Conservation (phyloP, 2,888 invertebrate species). For the Eubasilissa splendida region DNA sequence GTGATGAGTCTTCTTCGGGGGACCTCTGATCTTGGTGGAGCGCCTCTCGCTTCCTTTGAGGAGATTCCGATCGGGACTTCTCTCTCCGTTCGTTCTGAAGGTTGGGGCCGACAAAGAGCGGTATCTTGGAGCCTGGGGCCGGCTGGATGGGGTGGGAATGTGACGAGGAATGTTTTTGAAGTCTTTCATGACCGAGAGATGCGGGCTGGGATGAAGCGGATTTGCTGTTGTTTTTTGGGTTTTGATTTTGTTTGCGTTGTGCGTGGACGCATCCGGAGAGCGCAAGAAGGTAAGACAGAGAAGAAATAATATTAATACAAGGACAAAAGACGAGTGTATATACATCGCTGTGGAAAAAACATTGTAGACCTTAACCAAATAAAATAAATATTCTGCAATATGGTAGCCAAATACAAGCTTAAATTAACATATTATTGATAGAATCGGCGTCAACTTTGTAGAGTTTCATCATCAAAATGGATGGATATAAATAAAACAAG, state of each 20-base stretch:
- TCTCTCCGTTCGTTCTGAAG: conserved; percentile 68
- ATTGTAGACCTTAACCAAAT: conserved; percentile 1
- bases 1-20: conserved; percentile 73
- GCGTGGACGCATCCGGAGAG: not conserved
- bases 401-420: not conserved
- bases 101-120: conserved; percentile 79
- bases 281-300: conserved; percentile 10
- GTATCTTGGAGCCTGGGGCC: conserved; percentile 80
- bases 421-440: too few species aligned
- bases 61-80: conserved; percentile 49
- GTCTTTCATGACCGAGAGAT: conserved; percentile 68
- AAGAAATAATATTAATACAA: conserved; percentile 12
- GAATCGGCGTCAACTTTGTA: too few species aligned
- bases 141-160: conserved; percentile 70
- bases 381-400: not conserved
- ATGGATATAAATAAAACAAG: too few species aligned
- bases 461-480: too few species aligned
- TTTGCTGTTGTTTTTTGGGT: conserved; percentile 1
- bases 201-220: conserved; percentile 68
- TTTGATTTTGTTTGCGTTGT: not conserved
- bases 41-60: conserved; percentile 39
- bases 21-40: conserved; percentile 68
- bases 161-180: conserved; percentile 66
- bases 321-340: not conserved
- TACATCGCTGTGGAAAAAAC: not conserved